These are phyloP conservation scores for Nylanderia fulva DNA, from an alignment of 1,140 invertebrate genomes.

Conservation along the genomic window DNA sequence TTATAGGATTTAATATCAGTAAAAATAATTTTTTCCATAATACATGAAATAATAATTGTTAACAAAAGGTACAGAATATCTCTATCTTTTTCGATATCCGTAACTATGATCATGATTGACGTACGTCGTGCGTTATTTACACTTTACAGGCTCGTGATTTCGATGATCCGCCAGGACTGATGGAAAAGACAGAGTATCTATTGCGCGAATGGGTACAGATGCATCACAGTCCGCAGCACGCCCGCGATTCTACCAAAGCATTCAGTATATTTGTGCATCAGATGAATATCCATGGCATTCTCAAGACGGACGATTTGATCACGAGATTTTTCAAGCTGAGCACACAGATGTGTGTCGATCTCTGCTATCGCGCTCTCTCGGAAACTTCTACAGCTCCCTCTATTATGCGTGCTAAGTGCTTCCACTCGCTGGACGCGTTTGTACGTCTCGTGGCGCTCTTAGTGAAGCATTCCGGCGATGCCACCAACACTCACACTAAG, in stretches of 20 bases:
- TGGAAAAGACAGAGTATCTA: slow-evolving; percentile 98
- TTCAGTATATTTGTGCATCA: slow-evolving; percentile 97
- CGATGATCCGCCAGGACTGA: slow-evolving; percentile 97
- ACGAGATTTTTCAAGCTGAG: slow-evolving; percentile 98
- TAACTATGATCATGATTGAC: slow-evolving; percentile 32
- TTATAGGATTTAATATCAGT: neutral
- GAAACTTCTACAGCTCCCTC: slow-evolving; percentile 88
- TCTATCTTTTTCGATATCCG: neutral
- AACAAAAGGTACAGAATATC: neutral
- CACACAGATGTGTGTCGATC: slow-evolving; percentile 98
- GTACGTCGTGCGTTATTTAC: slow-evolving; percentile 29
- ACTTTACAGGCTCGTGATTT: slow-evolving; percentile 92
- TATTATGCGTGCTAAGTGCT: slow-evolving; percentile 95
- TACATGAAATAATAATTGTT: neutral
- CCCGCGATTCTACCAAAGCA: slow-evolving; percentile 96
- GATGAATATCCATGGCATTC: slow-evolving; percentile 98
- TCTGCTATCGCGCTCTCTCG: slow-evolving; percentile 93
- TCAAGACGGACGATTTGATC: slow-evolving; percentile 99
- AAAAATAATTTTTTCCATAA: neutral
- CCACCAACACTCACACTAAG: slow-evolving; percentile 96
- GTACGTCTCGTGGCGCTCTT: slow-evolving; percentile 97
- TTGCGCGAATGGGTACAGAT: slow-evolving; percentile 98
- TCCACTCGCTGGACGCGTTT: slow-evolving; percentile 97
- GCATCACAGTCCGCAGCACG: slow-evolving; percentile 92
- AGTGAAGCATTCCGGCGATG: slow-evolving; percentile 98